Evolutionary conservation across 2,888 invertebrate genomes (phyloP).

Genomic region (Agrenia bidenticulata): DNA sequence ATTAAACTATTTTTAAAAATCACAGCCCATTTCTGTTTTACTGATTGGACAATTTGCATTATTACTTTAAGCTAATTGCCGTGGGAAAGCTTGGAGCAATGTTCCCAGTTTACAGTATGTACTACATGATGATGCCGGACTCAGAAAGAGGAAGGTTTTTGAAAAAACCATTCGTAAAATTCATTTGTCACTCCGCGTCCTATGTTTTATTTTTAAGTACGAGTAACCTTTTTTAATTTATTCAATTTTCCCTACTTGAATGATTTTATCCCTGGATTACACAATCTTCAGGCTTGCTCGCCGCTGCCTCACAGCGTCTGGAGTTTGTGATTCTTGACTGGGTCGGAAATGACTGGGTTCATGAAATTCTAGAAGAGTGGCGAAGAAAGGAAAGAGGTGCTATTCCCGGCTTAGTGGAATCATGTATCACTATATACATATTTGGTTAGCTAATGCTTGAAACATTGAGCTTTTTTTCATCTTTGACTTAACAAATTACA

Average conservation of each 20-base stretch:
- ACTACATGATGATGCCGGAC: conserved; percentile 83
- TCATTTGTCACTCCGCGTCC: conserved; percentile 89
- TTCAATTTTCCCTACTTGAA: too few relatives aligned
- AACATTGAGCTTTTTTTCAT: too few relatives aligned
- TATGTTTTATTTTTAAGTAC: conserved; percentile 90
- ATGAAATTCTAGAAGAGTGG: conserved; percentile 64
- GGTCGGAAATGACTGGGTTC: conserved; percentile 66
- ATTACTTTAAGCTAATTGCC: conserved; percentile 64
- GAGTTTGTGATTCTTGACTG: conserved; percentile 73
- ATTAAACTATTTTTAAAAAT: background rate
- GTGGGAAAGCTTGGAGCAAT: conserved; percentile 74
- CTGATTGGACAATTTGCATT: background rate
- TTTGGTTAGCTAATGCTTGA: conserved; percentile 69
- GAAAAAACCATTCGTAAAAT: conserved; percentile 95
- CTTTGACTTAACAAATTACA: too few relatives aligned
- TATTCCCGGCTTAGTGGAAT: conserved; percentile 79
- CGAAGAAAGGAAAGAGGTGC: conserved; percentile 73
- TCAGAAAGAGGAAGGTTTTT: conserved; percentile 77
- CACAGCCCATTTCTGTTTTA: too few relatives aligned
- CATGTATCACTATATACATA: conserved; percentile 80
- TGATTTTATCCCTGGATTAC: conserved; percentile 51
- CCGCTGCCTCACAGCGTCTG: conserved; percentile 87
- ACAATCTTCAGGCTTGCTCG: conserved; percentile 71
- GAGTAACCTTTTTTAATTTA: conserved; percentile 60
- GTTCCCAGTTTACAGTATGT: conserved; percentile 81